Percentiles rank a stretch among this genome's conserved stretches.
Conservation (phyloP, 2,113 vertebrate species). For the Carassius carassius region DNA sequence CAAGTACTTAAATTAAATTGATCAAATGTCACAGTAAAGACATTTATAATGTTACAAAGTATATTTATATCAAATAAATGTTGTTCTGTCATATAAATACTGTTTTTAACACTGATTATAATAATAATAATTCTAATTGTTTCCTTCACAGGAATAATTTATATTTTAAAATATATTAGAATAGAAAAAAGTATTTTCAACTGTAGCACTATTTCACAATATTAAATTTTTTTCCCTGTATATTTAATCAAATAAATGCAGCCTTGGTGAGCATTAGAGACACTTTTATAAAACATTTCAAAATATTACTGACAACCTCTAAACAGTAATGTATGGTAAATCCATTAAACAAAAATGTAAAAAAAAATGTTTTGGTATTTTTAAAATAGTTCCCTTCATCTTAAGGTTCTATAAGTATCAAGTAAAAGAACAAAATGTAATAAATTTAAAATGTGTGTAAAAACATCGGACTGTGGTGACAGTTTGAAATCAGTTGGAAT, state of each 20-base stretch:
- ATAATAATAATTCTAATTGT: too few species aligned
- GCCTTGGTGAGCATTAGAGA: not conserved
- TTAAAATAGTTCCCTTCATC: not conserved
- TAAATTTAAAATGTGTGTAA: not conserved
- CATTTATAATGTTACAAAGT: too few species aligned
- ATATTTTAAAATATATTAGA: too few species aligned
- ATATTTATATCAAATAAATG: too few species aligned
- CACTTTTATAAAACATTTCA: not conserved
- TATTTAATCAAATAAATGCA: not conserved
- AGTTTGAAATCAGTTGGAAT: not conserved
- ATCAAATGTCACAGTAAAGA: not conserved
- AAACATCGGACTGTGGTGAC: not conserved
- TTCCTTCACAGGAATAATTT: too few species aligned
- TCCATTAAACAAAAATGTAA: not conserved
- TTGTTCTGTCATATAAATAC: too few species aligned
- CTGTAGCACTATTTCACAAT: too few species aligned
- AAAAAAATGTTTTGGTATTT: not conserved
- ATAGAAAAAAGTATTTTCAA: too few species aligned
- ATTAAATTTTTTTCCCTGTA: not conserved
- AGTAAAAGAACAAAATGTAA: not conserved
- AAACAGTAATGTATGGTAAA: not conserved
- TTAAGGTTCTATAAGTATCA: not conserved
- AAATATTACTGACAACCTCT: not conserved
- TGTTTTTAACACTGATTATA: too few species aligned
- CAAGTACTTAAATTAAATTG: not conserved